phyloP scores from a whole-genome alignment of 2,797 vertebrate species.

The Falco biarmicus region DNA sequence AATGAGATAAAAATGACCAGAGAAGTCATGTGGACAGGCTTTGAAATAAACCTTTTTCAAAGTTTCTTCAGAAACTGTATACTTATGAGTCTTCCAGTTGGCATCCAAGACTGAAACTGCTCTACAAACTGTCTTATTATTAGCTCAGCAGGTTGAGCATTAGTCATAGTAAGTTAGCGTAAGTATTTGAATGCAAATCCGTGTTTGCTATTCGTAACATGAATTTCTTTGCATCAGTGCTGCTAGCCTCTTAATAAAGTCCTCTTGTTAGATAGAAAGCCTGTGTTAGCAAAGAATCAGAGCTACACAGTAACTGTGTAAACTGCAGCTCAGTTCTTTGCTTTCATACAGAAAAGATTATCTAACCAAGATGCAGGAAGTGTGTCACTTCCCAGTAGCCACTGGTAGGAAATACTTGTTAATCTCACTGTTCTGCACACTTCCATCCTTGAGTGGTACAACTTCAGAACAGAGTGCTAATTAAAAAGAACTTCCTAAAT shows the following conservation, averaged over 20 bases:
- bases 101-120: not conserved
- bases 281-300: not conserved
- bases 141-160: not conserved
- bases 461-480: not conserved
- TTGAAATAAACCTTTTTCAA: not conserved
- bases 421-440: not conserved
- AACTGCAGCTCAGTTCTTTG: not conserved
- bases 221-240: not conserved
- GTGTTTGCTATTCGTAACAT: not conserved
- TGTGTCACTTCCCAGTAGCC: constrained; percentile 36
- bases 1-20: not conserved
- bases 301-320: not conserved
- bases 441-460: not conserved
- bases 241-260: not conserved
- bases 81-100: not conserved
- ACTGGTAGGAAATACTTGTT: constrained; percentile 12
- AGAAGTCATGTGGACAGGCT: not conserved
- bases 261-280: not conserved
- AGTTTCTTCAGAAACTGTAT: not conserved
- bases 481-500: not conserved
- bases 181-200: not conserved
- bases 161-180: not conserved
- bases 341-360: not conserved
- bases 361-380: constrained; percentile 22
- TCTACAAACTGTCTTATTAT: not conserved